A percentile compares a stretch with the other conserved stretches of the same genome.
Evolutionary conservation across 2,888 invertebrate genomes (phyloP).

Genomic region (Notodonta dromedarius): DNA sequence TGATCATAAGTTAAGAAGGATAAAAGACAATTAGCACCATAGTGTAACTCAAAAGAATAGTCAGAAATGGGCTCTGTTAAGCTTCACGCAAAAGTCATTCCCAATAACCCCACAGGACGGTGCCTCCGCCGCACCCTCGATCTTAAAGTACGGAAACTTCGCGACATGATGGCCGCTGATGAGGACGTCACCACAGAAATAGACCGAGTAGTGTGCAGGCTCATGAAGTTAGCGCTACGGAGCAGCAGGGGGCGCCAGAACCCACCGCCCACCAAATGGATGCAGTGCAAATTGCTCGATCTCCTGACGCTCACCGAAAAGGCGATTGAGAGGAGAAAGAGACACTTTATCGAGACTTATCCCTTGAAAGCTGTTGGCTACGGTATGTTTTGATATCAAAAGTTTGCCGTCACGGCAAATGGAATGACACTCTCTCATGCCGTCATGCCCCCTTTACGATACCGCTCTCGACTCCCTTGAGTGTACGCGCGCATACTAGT

Average conservation of each 20-base stretch:
- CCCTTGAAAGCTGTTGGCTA: constrained; percentile 51
- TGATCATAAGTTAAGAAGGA: too few species aligned
- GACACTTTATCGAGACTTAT: constrained; percentile 49
- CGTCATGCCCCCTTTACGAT: too few species aligned
- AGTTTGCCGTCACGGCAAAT: too few species aligned
- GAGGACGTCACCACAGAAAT: constrained; percentile 68
- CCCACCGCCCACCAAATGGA: constrained; percentile 64
- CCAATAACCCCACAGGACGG: constrained; percentile 48
- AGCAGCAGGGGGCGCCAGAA: constrained; percentile 47
- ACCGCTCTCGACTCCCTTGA: too few species aligned
- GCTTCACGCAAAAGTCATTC: too few species aligned
- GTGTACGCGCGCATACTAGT: too few species aligned
- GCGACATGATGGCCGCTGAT: constrained; percentile 60
- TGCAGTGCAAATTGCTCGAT: constrained; percentile 71
- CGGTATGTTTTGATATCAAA: constrained; percentile 42
- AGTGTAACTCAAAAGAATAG: too few species aligned
- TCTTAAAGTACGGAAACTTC: constrained; percentile 64
- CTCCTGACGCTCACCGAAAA: constrained; percentile 71
- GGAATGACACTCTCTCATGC: too few species aligned
- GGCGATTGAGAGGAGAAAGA: constrained; percentile 62
- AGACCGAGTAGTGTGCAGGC: constrained; percentile 65
- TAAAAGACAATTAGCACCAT: too few species aligned
- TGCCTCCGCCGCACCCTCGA: constrained; percentile 65
- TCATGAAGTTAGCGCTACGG: constrained; percentile 67
- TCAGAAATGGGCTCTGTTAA: too few species aligned